Evolutionary conservation across 2,797 vertebrate genomes (phyloP).

Genomic region (Syngnathus rostellatus): DNA sequence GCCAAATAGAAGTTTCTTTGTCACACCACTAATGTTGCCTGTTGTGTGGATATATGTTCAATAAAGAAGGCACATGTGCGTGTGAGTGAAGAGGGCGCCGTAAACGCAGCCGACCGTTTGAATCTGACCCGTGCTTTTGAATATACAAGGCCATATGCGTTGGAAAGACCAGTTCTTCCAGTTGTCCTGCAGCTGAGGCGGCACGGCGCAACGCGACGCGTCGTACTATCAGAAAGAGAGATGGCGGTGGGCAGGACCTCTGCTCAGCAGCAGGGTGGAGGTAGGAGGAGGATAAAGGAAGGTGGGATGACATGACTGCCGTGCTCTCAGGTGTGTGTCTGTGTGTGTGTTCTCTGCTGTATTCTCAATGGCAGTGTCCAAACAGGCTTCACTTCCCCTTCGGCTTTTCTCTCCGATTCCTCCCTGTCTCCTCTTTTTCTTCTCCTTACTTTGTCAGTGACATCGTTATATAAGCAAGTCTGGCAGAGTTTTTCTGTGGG

Average conservation of each 20-base stretch:
- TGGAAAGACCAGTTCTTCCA: slow-evolving; percentile 83
- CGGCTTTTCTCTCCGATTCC: neutral
- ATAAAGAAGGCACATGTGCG: slow-evolving; percentile 16
- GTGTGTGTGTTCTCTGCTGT: neutral
- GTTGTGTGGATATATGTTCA: slow-evolving; percentile 23
- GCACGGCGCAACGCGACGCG: slow-evolving; percentile 58
- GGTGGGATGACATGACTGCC: slow-evolving; percentile 32
- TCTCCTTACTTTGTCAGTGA: slow-evolving; percentile 29
- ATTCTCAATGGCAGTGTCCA: neutral
- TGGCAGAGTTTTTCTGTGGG: slow-evolving; percentile 78
- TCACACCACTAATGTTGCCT: neutral
- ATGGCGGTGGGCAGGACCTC: slow-evolving; percentile 34
- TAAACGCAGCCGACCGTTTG: slow-evolving; percentile 9
- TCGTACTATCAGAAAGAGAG: slow-evolving; percentile 76
- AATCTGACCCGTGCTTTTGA: slow-evolving; percentile 75
- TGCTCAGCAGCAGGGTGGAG: slow-evolving; percentile 46
- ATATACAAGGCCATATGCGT: slow-evolving; percentile 74
- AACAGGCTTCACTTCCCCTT: slow-evolving; percentile 36
- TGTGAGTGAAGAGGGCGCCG: slow-evolving; percentile 63
- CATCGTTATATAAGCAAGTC: slow-evolving; percentile 71
- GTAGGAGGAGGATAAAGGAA: slow-evolving; percentile 62
- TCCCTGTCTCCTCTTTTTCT: slow-evolving; percentile 34
- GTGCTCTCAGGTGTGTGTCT: slow-evolving; percentile 53
- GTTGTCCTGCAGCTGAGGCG: slow-evolving; percentile 76
- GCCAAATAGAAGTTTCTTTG: neutral